phyloP scores from a whole-genome alignment of 1,140 invertebrate genomes.

The Procambarus clarkii region DNA sequence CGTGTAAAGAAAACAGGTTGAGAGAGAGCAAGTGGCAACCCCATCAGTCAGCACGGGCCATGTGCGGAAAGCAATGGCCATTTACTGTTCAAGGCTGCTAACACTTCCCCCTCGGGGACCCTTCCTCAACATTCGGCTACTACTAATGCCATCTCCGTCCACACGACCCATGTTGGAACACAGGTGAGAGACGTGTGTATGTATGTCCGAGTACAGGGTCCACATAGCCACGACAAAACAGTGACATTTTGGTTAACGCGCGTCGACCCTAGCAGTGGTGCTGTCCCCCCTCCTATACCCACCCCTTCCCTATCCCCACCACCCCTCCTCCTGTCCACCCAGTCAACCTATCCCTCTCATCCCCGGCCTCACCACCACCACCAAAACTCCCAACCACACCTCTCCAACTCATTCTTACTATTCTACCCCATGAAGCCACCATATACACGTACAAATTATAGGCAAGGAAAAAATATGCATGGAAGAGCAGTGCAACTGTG shows the following conservation, averaged over 20 bases:
- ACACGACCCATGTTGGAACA: neutral
- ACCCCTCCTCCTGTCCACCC: neutral
- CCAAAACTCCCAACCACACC: neutral
- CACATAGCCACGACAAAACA: constrained; percentile 8
- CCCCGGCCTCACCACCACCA: neutral
- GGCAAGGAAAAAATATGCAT: too few relatives aligned
- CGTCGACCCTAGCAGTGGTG: constrained; percentile 38
- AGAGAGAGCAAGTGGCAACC: constrained; percentile 34
- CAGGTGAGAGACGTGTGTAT: neutral
- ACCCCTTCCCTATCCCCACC: neutral
- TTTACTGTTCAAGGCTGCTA: constrained; percentile 62
- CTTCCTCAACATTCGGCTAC: neutral
- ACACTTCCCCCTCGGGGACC: constrained; percentile 37
- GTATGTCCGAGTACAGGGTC: too few relatives aligned
- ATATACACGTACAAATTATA: too few relatives aligned
- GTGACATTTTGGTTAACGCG: constrained; percentile 41
- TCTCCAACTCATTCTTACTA: neutral
- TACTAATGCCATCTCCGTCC: neutral
- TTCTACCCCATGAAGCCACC: neutral
- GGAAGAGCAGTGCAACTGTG: too few relatives aligned
- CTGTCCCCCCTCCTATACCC: neutral
- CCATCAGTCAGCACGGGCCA: constrained; percentile 47
- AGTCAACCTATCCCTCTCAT: neutral
- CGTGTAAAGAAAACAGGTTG: constrained; percentile 7
- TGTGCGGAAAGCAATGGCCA: constrained; percentile 63